phyloP scores from a whole-genome alignment of 2,113 vertebrate genomes.

The Laticauda colubrina region DNA sequence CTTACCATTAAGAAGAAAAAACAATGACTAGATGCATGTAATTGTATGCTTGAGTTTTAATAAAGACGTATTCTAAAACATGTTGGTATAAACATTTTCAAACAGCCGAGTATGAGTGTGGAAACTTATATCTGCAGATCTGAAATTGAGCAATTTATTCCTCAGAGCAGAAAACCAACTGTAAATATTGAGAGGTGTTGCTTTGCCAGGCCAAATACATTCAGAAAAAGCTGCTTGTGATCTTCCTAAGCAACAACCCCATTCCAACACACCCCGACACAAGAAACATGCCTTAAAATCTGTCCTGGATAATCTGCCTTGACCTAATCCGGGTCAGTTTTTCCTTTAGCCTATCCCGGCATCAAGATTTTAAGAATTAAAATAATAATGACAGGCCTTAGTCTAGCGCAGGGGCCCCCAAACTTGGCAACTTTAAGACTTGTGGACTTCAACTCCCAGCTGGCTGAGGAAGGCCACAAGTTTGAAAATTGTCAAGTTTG shows the following conservation, averaged over 20 bases:
- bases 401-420: not conserved
- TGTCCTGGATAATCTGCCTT: not conserved
- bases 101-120: not conserved
- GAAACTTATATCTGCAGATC: not conserved
- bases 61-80: not conserved
- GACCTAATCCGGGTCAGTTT: not conserved
- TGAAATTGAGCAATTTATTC: not conserved
- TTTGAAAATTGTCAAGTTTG: too few species aligned
- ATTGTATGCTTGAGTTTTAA: not conserved
- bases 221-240: not conserved
- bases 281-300: not conserved
- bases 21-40: too few species aligned
- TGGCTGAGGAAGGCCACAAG: too few species aligned
- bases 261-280: too few species aligned
- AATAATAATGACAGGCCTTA: not conserved
- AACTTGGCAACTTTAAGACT: too few species aligned
- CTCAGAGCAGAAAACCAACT: not conserved
- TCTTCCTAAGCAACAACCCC: not conserved
- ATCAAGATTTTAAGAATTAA: not conserved
- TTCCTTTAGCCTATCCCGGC: not conserved
- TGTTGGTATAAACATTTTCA: not conserved
- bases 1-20: not conserved
- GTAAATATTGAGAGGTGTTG: not conserved
- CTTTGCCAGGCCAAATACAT: not conserved
- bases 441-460: too few species aligned